Evolutionary conservation across 2,888 invertebrate species (phyloP).

Genomic region (Eudasyphora cyanicolor): DNA sequence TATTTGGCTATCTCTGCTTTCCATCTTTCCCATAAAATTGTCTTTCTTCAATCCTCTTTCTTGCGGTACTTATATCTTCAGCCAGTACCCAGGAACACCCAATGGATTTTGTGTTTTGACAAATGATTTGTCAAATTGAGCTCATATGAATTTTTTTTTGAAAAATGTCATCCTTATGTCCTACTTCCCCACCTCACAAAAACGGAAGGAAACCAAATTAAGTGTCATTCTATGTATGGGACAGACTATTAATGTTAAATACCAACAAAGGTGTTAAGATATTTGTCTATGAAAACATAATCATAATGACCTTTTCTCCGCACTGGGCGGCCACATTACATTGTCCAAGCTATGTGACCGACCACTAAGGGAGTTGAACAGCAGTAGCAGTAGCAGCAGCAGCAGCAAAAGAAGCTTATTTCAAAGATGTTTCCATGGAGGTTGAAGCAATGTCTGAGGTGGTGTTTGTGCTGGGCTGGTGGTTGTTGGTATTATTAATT

Average conservation of each 20-base stretch:
- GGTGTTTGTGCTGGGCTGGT: constrained; percentile 39
- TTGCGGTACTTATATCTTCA: constrained; percentile 52
- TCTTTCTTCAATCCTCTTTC: background rate
- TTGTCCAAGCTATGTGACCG: constrained; percentile 7
- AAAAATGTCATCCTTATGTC: constrained; percentile 43
- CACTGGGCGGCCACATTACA: background rate
- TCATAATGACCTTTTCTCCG: constrained; percentile 63
- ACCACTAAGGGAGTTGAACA: constrained; percentile 35
- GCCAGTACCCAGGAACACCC: constrained; percentile 62
- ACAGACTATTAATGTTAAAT: constrained; percentile 54
- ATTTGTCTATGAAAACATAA: constrained; percentile 66
- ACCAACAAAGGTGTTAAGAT: constrained; percentile 68
- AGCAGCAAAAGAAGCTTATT: background rate
- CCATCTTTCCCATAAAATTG: background rate
- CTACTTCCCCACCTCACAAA: background rate
- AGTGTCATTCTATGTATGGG: constrained; percentile 39
- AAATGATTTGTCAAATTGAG: constrained; percentile 63
- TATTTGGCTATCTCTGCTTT: background rate
- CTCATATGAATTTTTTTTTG: constrained; percentile 43
- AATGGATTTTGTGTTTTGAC: constrained; percentile 65
- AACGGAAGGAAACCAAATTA: background rate
- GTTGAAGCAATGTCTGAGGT: constrained; percentile 40
- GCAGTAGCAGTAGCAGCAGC: no score
- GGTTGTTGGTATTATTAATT: constrained; percentile 55
- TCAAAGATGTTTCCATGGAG: background rate